Conservation (phyloP, 2,888 invertebrate species). For the Monoplex corrugatus region DNA sequence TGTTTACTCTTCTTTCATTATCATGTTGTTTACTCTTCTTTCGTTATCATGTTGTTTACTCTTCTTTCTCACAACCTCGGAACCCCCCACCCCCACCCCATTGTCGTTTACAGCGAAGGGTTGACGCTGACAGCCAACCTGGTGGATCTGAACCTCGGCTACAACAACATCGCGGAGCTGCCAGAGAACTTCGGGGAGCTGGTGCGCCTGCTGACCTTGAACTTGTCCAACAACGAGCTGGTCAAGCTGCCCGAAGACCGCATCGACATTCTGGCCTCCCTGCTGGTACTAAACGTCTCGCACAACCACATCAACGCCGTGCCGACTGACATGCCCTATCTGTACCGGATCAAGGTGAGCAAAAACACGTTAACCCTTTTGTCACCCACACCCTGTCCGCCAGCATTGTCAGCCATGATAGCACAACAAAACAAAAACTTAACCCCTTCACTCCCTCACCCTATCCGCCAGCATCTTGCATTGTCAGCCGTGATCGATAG, state of each 20-base stretch:
- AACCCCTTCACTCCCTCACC: not conserved
- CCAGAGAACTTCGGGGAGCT: conserved; percentile 78
- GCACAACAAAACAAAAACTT: too few relatives aligned
- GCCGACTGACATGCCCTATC: conserved; percentile 77
- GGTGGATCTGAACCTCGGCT: conserved; percentile 73
- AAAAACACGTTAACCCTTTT: too few relatives aligned
- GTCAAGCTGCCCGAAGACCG: conserved; percentile 73
- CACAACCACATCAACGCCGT: conserved; percentile 90
- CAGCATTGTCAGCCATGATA: too few relatives aligned
- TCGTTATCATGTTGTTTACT: too few relatives aligned
- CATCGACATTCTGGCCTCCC: conserved; percentile 91
- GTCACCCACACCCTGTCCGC: too few relatives aligned
- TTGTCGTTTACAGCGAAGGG: not conserved
- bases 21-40: too few relatives aligned
- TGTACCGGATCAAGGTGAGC: conserved; percentile 71
- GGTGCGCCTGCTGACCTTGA: conserved; percentile 71
- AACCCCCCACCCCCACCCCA: not conserved
- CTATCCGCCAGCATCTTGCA: too few relatives aligned
- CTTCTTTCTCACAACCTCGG: too few relatives aligned
- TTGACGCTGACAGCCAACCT: conserved; percentile 57
- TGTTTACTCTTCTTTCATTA: too few relatives aligned
- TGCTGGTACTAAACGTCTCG: conserved; percentile 88
- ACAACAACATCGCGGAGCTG: conserved; percentile 74
- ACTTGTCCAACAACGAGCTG: conserved; percentile 77
- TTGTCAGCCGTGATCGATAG: too few relatives aligned